A percentile compares a stretch with the other conserved stretches of the same genome.
These are phyloP conservation scores for Coilia nasus DNA, from an alignment of 2,797 vertebrate genomes.

Conservation along the genomic window DNA sequence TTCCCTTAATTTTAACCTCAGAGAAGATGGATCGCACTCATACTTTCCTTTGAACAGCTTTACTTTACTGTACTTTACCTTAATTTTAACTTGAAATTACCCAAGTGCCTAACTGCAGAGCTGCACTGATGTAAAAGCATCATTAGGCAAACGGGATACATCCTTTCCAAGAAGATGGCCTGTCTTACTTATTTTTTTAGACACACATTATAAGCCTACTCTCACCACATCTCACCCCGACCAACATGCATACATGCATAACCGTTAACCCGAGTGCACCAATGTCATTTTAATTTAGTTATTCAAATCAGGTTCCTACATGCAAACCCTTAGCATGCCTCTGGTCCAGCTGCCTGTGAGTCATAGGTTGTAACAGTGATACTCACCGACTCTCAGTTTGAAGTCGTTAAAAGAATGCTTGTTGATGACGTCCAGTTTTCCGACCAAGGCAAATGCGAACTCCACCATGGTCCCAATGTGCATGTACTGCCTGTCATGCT, in stretches of 20 bases:
- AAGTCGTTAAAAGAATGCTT: conserved; percentile 99
- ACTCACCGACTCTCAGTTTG: conserved; percentile 90
- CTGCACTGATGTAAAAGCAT: background rate
- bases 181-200: background rate
- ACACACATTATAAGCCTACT: background rate
- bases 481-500: conserved; percentile 90
- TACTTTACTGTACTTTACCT: too few species aligned
- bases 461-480: conserved; percentile 98
- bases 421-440: conserved; percentile 95
- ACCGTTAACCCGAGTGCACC: too few species aligned
- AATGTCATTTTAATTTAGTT: too few species aligned
- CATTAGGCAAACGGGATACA: background rate
- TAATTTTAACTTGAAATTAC: too few species aligned
- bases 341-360: background rate
- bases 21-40: too few species aligned
- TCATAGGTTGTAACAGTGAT: background rate
- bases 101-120: background rate
- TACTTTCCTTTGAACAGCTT: too few species aligned
- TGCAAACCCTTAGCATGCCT: background rate
- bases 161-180: background rate
- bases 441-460: conserved; percentile 94
- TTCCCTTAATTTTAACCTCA: background rate
- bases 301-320: too few species aligned
- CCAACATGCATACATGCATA: too few species aligned
- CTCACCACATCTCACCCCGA: background rate